Evolutionary conservation across 2,797 vertebrate genomes (phyloP), one percentile per base, ranked within the genome.

Genomic region (Lepilemur ruficaudatus): DNA sequence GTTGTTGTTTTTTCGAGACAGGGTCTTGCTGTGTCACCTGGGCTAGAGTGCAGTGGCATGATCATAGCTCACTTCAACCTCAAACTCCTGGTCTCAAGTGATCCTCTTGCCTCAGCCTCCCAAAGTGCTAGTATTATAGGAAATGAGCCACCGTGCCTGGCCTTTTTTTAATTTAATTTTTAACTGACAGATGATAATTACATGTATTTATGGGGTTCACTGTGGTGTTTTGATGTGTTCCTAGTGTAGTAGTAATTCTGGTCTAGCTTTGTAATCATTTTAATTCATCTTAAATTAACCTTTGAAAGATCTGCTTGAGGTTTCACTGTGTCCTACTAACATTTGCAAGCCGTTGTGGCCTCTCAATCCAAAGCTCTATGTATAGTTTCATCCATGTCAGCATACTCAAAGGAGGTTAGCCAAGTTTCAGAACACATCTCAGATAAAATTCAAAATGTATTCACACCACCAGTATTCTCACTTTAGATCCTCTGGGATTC

Each of bases 231-330:
- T 50, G 46, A 52, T 52, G 20, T 50, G 38, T 81, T 69, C 88
- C 20, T 17, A 85, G 7, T 30, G 73, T 93, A 89, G 83, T 52
- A 13, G 46, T 82, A 83, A 46, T 93, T 94, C 43, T 92, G 20
- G 55, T 73, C 18, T 89, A 92, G 38, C 78, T 94, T 93, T 94
- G 23, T 93, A 65, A 82, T 89, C 43, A 73, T 94, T 95, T 89
- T 91, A 65, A 94, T 97, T 90, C 43, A 63, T 38, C 52, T 75
- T 87, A 80, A 94, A 28, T 38, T 59, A 72, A 75, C 5, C 13
- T 17, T 61, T 81, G 50, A 85, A 94, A 90, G 41, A 35, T 81
- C 89, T 86, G 43, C 59, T 79, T 90, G 22, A 32, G 14, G 4
- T 57, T 75, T 82, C 43, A 84, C 30, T 73, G 7, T 69, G 14